Evolutionary conservation across 2,113 vertebrate species (phyloP).

Genomic region (Callipepla californica): DNA sequence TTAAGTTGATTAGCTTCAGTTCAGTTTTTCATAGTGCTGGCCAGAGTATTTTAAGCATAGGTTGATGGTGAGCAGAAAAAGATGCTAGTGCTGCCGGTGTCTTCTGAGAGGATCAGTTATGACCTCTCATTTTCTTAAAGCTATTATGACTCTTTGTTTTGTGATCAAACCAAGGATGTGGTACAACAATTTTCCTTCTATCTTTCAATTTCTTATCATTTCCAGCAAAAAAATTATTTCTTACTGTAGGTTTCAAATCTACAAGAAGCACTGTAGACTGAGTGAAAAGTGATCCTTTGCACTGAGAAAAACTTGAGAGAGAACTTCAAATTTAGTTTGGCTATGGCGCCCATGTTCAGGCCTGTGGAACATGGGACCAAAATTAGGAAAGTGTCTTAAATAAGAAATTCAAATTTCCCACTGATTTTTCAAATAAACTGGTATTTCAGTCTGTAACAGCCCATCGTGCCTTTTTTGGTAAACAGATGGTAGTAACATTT

Average conservation of each 20-base stretch:
- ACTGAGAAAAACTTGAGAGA: neutral
- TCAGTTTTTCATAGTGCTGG: neutral
- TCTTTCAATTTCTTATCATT: neutral
- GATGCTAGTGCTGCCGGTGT: neutral
- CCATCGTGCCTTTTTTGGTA: rapidly evolving
- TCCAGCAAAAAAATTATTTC: neutral
- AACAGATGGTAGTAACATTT: constrained; percentile 15
- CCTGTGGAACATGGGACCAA: rapidly evolving
- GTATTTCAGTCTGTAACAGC: neutral
- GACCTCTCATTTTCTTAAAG: neutral
- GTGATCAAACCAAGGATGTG: neutral
- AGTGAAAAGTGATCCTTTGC: neutral
- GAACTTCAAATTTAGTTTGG: neutral
- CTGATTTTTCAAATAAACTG: neutral
- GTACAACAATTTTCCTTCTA: neutral
- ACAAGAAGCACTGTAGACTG: rapidly evolving
- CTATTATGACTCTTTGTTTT: neutral
- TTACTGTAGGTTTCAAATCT: neutral
- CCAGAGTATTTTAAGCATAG: neutral
- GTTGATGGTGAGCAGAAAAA: neutral
- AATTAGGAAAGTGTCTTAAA: neutral
- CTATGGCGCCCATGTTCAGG: neutral
- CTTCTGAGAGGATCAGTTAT: neutral
- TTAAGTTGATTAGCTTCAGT: neutral
- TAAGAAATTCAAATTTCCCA: neutral